Evolutionary conservation across 2,113 vertebrate species (phyloP), one percentile per base, ranked within the genome.

Genomic region (Actinemys pallida): DNA sequence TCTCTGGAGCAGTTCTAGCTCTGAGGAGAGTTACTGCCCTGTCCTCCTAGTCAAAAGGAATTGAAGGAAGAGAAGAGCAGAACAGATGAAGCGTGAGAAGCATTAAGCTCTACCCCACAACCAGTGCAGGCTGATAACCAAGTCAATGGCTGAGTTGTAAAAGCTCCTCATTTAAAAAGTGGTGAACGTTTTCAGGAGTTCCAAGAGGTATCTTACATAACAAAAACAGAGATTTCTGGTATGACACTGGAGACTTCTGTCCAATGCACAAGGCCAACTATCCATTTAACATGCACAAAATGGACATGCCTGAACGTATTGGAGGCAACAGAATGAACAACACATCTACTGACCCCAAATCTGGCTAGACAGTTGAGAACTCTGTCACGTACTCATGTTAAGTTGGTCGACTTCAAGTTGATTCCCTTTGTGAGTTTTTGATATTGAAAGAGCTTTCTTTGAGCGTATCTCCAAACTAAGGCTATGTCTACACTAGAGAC

Each of bases 11-110:
- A 76, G 69, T 65, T 69, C 24, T 52, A n/a, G 35, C 16, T 76
- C 92, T 10, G 39, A 24, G 76, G 56, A 91, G 81, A 59, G 4
- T 1, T 2, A 92, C 93, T 92, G 84, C 90, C 96, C 93, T 87
- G 94, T 96, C 93, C 93, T 94, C 96, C 96, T 94, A 81, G 90
- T 50, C 93, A 88, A 86, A 81, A 92, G 95, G 86, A 78, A 78
- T 47, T 24, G 42, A 47, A 78, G 42, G 42, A 78, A 25, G 22
- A 45, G 42, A 25, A 4, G 4, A 24, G 11, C 25, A 24, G 24
- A 76, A 45, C 10, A 45, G 42, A 27, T 5, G 42, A 25, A 24
- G 42, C 6, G 11, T 12, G 24, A 10, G 39, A 47, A 27, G 42
- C 11, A 47, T 25, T 45, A 12, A 47, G 39, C 22, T 47, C 42